Evolutionary conservation across 2,888 invertebrate genomes (phyloP), one percentile per base, ranked within the genome.

Genomic region (Drosophila emarginata): DNA sequence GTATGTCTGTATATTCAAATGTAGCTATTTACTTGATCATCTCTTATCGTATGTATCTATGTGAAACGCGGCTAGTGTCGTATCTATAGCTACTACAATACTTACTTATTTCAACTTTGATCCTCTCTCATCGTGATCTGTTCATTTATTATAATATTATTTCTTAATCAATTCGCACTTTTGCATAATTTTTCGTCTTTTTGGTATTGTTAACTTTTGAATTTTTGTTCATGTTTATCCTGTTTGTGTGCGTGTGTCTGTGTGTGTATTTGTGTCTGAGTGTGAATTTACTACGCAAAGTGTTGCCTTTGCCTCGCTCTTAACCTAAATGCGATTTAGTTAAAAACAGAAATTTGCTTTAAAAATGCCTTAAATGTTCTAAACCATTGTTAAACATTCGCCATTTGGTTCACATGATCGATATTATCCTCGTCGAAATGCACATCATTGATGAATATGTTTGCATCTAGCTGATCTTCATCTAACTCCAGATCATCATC

Each of bases 401-500:
- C 91, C 87, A 90, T 89, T 85, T 91, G 90, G 83, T 90, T 89
- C 78, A 91, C 77, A 80, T 90, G 86, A 74, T 91, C 89, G 83
- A 89, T 79, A 75, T 85, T 80, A 54, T 89, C 89, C 64, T 90
- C 89, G 63, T 85, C 89, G 78, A 89, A 89, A 71, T 86, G 90
- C 81, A 91, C 87, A 81, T 91, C 91, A 69, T 91, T 91, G 56
- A 91, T 91, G 76, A 90, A 91, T 76, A 91, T 90, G 67, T 90
- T 91, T 12, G 79, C 82, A 12, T 76, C 89, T 59, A 87, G 82
- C 64, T 91, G 87, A 64, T 91, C 90, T 70, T 90, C 91, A 21
- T 83, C 89, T 61, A 88, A 65, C 9, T 85, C 88, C 53, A 90
- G 81, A 61, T 91, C 89, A 23, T 89, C 88, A 39, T 91, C 90